phyloP scores from a whole-genome alignment of 2,888 invertebrate genomes.

The Tachina fera region DNA sequence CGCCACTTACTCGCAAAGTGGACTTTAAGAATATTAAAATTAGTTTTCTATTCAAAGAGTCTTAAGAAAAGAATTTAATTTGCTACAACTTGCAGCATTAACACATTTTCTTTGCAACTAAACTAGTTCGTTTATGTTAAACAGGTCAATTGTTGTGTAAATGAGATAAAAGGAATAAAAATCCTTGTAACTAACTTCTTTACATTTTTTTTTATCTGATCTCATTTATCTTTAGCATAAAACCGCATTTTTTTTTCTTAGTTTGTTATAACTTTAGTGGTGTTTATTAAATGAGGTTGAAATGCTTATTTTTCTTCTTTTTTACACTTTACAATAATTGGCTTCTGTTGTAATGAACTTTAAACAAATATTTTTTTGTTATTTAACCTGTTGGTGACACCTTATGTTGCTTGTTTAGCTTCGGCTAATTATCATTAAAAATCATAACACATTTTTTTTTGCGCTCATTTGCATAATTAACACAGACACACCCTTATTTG shows the following conservation, averaged over 20 bases:
- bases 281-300: constrained; percentile 43
- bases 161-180: constrained; percentile 28
- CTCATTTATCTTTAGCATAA: background rate
- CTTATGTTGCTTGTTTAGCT: constrained; percentile 46
- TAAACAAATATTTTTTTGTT: constrained; percentile 33
- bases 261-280: constrained; percentile 35
- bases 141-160: constrained; percentile 60
- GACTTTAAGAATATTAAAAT: constrained; percentile 60
- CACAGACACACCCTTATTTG: constrained; percentile 61
- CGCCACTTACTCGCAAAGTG: constrained; percentile 54
- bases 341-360: constrained; percentile 34
- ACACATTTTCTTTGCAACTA: constrained; percentile 54
- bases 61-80: constrained; percentile 48
- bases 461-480: constrained; percentile 59
- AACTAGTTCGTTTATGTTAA: constrained; percentile 46
- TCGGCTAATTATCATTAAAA: constrained; percentile 64
- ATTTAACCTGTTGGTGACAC: constrained; percentile 69
- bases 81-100: constrained; percentile 52
- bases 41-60: constrained; percentile 41
- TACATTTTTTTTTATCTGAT: constrained; percentile 13
- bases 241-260: constrained; percentile 48
- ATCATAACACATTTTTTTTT: constrained; percentile 51
- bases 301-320: constrained; percentile 26
- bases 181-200: constrained; percentile 46
- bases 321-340: constrained; percentile 51